Percentiles rank a stretch among this genome's conserved stretches.
Conservation (phyloP, 53 echinoderm and acorn worm genomes). For the Holothuria scabra region DNA sequence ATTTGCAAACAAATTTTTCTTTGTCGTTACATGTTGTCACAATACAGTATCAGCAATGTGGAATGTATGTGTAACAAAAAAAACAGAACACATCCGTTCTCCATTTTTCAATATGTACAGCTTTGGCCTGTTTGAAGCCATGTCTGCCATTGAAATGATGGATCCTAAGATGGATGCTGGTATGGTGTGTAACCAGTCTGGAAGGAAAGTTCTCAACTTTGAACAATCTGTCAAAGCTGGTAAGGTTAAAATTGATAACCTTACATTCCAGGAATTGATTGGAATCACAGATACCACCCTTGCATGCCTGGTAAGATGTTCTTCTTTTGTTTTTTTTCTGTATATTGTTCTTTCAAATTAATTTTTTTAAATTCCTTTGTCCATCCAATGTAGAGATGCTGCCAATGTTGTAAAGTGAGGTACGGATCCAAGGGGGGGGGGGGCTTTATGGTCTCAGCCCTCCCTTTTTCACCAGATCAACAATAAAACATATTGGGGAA, state of each 20-base stretch:
- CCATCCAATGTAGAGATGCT: too few species aligned
- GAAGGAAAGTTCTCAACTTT: conserved; percentile 82
- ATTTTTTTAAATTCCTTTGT: too few species aligned
- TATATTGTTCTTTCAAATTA: background rate
- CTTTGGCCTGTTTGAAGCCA: conserved; percentile 98
- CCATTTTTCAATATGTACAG: conserved; percentile 40
- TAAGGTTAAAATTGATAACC: conserved; percentile 74
- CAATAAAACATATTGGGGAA: too few species aligned
- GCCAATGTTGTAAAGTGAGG: too few species aligned
- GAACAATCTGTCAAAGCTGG: conserved; percentile 84
- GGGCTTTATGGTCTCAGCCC: too few species aligned
- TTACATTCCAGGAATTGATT: conserved; percentile 79
- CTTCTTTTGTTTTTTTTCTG: background rate
- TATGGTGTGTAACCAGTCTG: conserved; percentile 94
- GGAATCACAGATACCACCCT: conserved; percentile 93
- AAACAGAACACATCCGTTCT: background rate
- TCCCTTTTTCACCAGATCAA: too few species aligned
- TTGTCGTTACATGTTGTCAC: background rate
- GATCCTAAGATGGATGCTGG: conserved; percentile 99
- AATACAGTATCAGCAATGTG: background rate
- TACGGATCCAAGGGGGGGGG: too few species aligned
- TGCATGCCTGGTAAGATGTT: conserved; percentile 92
- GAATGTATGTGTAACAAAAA: background rate
- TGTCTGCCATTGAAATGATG: conserved; percentile 99
- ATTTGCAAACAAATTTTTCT: background rate